Percentiles rank a stretch among this genome's conserved stretches.
Conservation (phyloP, 1,140 invertebrate species). For the Zaprionus vittiger region DNA sequence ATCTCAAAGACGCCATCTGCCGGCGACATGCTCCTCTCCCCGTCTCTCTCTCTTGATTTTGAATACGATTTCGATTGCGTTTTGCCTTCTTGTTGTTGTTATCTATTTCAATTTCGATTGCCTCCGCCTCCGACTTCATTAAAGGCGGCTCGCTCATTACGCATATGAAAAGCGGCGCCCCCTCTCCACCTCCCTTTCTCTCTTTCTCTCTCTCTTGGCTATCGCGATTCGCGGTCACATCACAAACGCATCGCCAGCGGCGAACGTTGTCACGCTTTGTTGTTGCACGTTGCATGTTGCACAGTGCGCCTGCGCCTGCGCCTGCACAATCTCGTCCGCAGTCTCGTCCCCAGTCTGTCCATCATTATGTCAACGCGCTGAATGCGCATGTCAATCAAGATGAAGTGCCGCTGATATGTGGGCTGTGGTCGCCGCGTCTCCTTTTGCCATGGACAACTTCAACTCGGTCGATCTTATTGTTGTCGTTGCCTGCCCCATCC, state of each 20-base stretch:
- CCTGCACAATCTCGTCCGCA: slow-evolving; percentile 38
- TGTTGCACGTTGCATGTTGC: slow-evolving; percentile 37
- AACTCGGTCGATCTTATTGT: slow-evolving; percentile 10
- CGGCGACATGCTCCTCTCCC: not conserved
- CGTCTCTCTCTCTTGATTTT: not conserved
- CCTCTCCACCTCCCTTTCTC: not conserved
- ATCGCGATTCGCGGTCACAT: slow-evolving; percentile 50
- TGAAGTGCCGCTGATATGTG: slow-evolving; percentile 80
- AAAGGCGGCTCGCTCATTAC: slow-evolving; percentile 65
- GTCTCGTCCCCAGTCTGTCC: slow-evolving; percentile 68
- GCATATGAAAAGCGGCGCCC: slow-evolving; percentile 53
- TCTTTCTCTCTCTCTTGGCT: not conserved
- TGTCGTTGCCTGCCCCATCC: slow-evolving; percentile 3
- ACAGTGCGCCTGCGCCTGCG: slow-evolving; percentile 23
- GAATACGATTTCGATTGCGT: not conserved
- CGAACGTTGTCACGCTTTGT: slow-evolving; percentile 46
- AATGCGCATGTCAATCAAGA: slow-evolving; percentile 84
- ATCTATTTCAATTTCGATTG: slow-evolving; percentile 21
- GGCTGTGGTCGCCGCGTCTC: slow-evolving; percentile 5
- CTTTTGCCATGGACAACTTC: not conserved
- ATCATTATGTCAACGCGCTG: slow-evolving; percentile 84
- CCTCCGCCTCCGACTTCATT: slow-evolving; percentile 41
- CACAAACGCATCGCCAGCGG: slow-evolving; percentile 51
- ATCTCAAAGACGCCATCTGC: slow-evolving; percentile 73
- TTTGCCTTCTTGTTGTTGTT: not conserved